Evolutionary conservation across 2,113 vertebrate species (phyloP), one percentile per base, ranked within the genome.

Genomic region (Erpornis zantholeuca): DNA sequence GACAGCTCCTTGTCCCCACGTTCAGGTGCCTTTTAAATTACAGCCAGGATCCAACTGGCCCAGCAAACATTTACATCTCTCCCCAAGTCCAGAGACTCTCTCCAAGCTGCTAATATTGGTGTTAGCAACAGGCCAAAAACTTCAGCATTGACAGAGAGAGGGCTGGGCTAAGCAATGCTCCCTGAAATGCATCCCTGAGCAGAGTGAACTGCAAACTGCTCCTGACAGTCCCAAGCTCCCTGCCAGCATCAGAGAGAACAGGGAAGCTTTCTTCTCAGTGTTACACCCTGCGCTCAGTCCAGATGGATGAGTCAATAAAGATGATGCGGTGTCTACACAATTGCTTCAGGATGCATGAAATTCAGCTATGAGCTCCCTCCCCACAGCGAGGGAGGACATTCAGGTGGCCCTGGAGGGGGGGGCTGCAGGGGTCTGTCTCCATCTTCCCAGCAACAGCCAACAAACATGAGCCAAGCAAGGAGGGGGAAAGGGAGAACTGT

Each of bases 301-400:
- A 90, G 89, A 94, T 45, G 66, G 87, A 92, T 82, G 89, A 82
- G 91, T 70, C 76, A 80, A 69, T 94, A 80, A 68, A 81, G 86
- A 90, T 60, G 73, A 94, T 49, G 45, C 0, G 5, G 59, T 85
- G 63, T 53, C 78, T 63, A 84, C 52, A 47, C 57, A 94, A 82
- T 84, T 88, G 81, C 93, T 97, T 73, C 77, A 47, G 90, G 76
- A 92, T 90, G 84, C 87, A 90, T 90, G 88, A 96, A 96, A 93
- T 94, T 65, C 91, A 92, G 76, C 89, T 45, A 5, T 71, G 69
- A 94, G 61, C 92, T 90, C 81, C 38, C 12, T 96, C 49, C 49
- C 72, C 65, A 60, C 69, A 84, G 94, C 82, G 56, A 79, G 56
- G 65, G 45, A 94, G 53, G 53, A 66, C 68, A 76, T 49, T 88